A percentile compares a stretch with the other conserved stretches of the same genome.
Conservation (phyloP, 2,113 vertebrate species). For the Raja brachyura region DNA sequence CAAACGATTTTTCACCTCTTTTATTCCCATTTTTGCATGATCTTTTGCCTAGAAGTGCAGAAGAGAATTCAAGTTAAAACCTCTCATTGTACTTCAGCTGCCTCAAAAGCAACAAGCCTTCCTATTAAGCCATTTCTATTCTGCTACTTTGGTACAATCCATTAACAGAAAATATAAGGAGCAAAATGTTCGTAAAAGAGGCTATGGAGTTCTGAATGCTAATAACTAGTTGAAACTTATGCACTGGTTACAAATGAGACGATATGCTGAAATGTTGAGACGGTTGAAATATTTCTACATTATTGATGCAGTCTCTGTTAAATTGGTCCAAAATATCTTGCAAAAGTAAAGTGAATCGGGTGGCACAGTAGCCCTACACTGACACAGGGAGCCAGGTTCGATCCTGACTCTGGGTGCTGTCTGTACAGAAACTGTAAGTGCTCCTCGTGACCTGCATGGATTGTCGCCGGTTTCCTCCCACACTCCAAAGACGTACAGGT, state of each 20-base stretch:
- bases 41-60: constrained; percentile 78
- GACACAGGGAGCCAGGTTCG: too few relatives aligned
- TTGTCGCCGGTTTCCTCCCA: too few relatives aligned
- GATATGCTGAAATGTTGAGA: background rate
- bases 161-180: background rate
- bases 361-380: too few relatives aligned
- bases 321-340: background rate
- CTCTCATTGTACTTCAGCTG: constrained; percentile 48
- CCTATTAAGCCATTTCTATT: constrained; percentile 46
- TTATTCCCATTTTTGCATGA: constrained; percentile 97
- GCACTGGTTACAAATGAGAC: background rate
- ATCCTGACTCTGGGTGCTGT: too few relatives aligned
- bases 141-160: background rate
- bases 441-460: too few relatives aligned
- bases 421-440: too few relatives aligned
- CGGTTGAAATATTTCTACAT: background rate
- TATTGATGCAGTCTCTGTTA: background rate
- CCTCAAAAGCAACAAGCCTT: constrained; percentile 51
- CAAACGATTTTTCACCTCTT: constrained; percentile 87
- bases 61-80: constrained; percentile 62
- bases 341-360: background rate
- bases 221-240: background rate
- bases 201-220: background rate
- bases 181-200: background rate
- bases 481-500: too few relatives aligned